phyloP scores from a whole-genome alignment of 2,888 invertebrate genomes.

The Entomobrya multifasciata region DNA sequence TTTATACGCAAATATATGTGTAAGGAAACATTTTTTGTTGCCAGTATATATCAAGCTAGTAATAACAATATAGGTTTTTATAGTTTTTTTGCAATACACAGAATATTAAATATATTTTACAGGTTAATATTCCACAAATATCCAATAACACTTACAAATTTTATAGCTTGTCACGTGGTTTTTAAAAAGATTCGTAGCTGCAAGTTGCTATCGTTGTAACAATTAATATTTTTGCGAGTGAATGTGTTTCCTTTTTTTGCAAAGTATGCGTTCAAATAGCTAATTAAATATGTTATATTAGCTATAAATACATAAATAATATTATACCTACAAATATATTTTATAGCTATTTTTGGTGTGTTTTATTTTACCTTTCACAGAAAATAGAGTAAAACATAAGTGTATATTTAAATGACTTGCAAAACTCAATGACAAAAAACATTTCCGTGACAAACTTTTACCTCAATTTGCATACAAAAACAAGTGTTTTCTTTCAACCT shows the following conservation, averaged over 20 bases:
- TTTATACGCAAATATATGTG: too few relatives aligned
- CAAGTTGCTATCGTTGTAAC: conserved; percentile 7
- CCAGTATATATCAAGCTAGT: not conserved
- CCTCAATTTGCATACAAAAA: too few relatives aligned
- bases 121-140: conserved; percentile 73
- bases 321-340: too few relatives aligned
- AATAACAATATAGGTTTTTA: not conserved
- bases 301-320: not conserved
- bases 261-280: not conserved
- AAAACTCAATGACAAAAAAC: too few relatives aligned
- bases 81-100: not conserved
- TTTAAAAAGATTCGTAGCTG: not conserved
- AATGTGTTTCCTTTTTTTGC: not conserved
- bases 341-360: too few relatives aligned
- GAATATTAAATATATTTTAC: conserved; percentile 54
- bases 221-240: not conserved
- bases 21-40: not conserved
- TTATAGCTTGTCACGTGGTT: conserved; percentile 6
- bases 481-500: too few relatives aligned
- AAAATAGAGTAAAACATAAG: too few relatives aligned
- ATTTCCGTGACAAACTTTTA: too few relatives aligned
- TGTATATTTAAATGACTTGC: too few relatives aligned
- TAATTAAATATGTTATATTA: too few relatives aligned
- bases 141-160: conserved; percentile 52
- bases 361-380: too few relatives aligned